Evolutionary conservation across 2,113 vertebrate genomes (phyloP).

Genomic region (Marmota monax): DNA sequence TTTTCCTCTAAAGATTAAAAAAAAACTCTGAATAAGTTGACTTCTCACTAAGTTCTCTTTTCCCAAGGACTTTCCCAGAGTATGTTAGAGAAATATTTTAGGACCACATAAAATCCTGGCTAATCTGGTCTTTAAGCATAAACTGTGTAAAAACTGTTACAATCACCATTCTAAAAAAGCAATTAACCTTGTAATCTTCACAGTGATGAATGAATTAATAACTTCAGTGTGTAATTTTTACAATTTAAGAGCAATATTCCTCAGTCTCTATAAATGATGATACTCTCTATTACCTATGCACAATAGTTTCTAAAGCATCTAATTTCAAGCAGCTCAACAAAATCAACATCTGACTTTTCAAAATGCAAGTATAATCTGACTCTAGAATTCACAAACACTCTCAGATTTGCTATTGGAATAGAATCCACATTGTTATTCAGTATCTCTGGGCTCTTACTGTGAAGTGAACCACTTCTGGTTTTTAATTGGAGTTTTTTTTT

Average conservation of each 20-base stretch:
- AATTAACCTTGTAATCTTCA: constrained; percentile 64
- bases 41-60: constrained; percentile 10
- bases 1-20: background rate
- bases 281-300: background rate
- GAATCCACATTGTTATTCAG: too few species aligned
- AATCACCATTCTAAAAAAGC: constrained; percentile 12
- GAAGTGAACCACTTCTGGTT: background rate
- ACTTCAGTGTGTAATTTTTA: constrained; percentile 1
- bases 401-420: background rate
- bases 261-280: constrained; percentile 19
- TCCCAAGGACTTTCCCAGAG: background rate
- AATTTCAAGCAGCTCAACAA: constrained; percentile 54
- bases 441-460: background rate
- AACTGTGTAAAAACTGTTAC: background rate
- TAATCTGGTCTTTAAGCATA: constrained; percentile 24
- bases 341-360: constrained; percentile 24
- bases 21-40: background rate
- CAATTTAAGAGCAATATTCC: constrained; percentile 37
- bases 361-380: constrained; percentile 16
- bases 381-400: background rate
- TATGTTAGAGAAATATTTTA: background rate
- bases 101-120: background rate
- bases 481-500: background rate
- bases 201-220: constrained; percentile 53
- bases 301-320: constrained; percentile 56